phyloP scores from a whole-genome alignment of 2,888 invertebrate genomes.

The Xestia c-nigrum region DNA sequence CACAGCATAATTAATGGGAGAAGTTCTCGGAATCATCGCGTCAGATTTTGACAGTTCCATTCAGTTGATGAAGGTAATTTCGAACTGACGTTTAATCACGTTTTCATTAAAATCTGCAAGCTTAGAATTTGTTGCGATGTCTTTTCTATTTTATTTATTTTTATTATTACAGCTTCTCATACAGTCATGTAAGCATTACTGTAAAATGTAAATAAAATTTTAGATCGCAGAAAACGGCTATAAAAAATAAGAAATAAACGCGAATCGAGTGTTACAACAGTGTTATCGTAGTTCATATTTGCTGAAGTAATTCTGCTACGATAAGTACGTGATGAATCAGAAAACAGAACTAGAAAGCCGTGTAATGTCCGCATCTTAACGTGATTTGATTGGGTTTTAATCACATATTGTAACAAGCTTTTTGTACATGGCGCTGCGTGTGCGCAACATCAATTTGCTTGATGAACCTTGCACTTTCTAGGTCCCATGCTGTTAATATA shows the following conservation, averaged over 20 bases:
- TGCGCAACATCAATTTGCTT: slow-evolving; percentile 23
- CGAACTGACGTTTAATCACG: slow-evolving; percentile 68
- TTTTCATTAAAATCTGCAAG: slow-evolving; percentile 44
- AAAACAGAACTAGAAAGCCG: slow-evolving; percentile 60
- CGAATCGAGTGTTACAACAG: slow-evolving; percentile 47
- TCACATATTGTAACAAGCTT: slow-evolving; percentile 49
- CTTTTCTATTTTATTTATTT: slow-evolving; percentile 26
- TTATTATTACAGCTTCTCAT: slow-evolving; percentile 1
- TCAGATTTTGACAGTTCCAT: slow-evolving; percentile 72
- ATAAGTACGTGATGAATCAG: slow-evolving; percentile 71
- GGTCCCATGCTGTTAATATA: slow-evolving; percentile 7
- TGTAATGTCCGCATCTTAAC: slow-evolving; percentile 52
- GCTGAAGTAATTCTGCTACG: slow-evolving; percentile 53
- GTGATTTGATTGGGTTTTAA: slow-evolving; percentile 56
- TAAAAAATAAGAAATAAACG: slow-evolving; percentile 21
- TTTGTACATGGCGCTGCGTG: slow-evolving; percentile 17
- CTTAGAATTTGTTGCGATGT: slow-evolving; percentile 40
- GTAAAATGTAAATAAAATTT: slow-evolving; percentile 34
- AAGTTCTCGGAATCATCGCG: slow-evolving; percentile 58
- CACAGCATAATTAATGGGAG: slow-evolving; percentile 54
- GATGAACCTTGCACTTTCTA: slow-evolving; percentile 26
- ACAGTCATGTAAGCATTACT: slow-evolving; percentile 39
- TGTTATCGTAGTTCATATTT: slow-evolving; percentile 53
- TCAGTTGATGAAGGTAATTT: slow-evolving; percentile 73
- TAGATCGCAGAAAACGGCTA: slow-evolving; percentile 16